Percentiles rank a stretch among this genome's conserved stretches.
Evolutionary conservation across 2,888 invertebrate genomes (phyloP).

Genomic region (Cosmorhoe ocellata): DNA sequence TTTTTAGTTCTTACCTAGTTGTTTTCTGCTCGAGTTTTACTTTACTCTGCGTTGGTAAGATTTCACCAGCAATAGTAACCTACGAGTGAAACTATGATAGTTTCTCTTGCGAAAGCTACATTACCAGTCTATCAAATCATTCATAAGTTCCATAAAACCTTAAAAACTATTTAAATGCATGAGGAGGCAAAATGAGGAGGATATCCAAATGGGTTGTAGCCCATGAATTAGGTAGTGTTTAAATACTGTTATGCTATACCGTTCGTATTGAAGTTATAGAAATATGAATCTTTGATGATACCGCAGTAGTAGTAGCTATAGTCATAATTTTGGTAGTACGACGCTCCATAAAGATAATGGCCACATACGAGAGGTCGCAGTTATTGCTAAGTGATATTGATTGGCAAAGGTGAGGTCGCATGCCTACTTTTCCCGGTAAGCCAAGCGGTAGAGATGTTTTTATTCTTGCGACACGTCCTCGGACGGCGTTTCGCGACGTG

Average conservation of each 20-base stretch:
- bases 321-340: constrained; percentile 47
- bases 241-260: no score
- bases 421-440: constrained; percentile 30
- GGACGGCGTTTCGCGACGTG: constrained; percentile 66
- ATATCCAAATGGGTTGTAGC: no score
- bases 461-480: constrained; percentile 78
- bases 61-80: constrained; percentile 52
- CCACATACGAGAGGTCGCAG: constrained; percentile 57
- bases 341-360: constrained; percentile 59
- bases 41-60: constrained; percentile 41
- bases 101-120: constrained; percentile 74
- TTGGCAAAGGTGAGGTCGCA: constrained; percentile 57
- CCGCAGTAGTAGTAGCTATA: constrained; percentile 38
- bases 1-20: no score
- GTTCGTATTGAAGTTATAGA: neutral
- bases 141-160: no score
- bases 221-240: neutral
- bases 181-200: no score
- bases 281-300: constrained; percentile 40
- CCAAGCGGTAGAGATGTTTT: constrained; percentile 69
- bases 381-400: constrained; percentile 77
- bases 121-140: constrained; percentile 53
- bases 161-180: no score
- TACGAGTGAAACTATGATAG: constrained; percentile 66
- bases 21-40: constrained; percentile 20